Evolutionary conservation across 2,888 invertebrate genomes (phyloP), one percentile per base, ranked within the genome.

Genomic region (Opisthograptis luteolata): DNA sequence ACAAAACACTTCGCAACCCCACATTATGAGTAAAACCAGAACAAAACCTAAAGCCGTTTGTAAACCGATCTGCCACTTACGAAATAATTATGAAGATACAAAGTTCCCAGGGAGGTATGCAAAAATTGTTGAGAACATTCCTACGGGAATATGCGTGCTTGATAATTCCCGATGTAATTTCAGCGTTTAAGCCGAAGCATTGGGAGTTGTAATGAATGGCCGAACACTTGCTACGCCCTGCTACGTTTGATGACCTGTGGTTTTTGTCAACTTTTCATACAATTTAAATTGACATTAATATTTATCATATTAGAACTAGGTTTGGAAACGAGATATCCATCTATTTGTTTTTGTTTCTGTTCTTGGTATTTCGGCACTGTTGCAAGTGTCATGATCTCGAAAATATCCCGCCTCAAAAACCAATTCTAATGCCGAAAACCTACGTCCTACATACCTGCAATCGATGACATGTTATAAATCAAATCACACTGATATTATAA

Each of bases 81-180:
- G 67, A 73, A 69, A 73, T 84, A 85, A 86, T 85, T 85, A 85
- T 69, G 64, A 68, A 67, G 71, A 68, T 62, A 64, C 62, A 62
- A 76, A 77, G 84, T 87, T 88, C 88, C 85, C 88, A 88, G 82
- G 35, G 69, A 62, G 88, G 87, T 81, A 88, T 88, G 88, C 88
- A 87, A 82, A 88, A 89, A 89, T 87, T 87, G 87, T 87, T 88
- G 87, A 82, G 87, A 88, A 86, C 79, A 86, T 83, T 81, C 81
- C 77, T 63, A 4, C 61, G 39, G 65, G 68, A 70, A 67, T 74
- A 78, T 86, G 87, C 81, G 86, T 86, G 87, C 76, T 68, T 64
- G 84, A 77, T 85, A 85, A 87, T 86, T 68, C 66, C 55, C 68
- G 61, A 63, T 60, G 80, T 81, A 86, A 85, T 86, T 81, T 81